Conservation (phyloP, 2,113 vertebrate genomes). For the Thalassarche chlororhynchos region DNA sequence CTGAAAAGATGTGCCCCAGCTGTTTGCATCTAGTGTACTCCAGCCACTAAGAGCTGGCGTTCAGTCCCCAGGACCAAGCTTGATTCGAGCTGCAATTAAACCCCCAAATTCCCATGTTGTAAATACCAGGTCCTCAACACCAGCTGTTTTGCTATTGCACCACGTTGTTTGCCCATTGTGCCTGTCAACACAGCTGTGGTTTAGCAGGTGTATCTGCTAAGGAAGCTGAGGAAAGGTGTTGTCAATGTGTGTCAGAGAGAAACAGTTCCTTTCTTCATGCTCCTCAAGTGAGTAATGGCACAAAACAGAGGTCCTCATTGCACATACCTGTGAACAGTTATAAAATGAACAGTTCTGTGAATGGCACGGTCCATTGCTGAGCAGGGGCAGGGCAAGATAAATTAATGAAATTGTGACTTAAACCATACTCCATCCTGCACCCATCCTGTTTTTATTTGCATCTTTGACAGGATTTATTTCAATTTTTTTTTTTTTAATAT, state of each 20-base stretch:
- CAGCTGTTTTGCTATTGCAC: not conserved
- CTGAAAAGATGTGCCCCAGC: not conserved
- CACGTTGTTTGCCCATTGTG: not conserved
- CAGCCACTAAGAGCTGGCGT: not conserved
- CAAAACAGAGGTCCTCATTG: not conserved
- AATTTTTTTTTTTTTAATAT: not conserved
- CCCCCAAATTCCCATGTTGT: not conserved
- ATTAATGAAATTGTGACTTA: not conserved
- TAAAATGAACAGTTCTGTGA: not conserved
- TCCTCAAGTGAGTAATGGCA: not conserved
- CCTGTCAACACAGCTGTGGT: not conserved
- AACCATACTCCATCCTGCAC: not conserved
- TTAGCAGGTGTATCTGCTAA: not conserved
- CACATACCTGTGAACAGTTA: not conserved
- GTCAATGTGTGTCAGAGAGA: not conserved
- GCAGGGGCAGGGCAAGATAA: not conserved
- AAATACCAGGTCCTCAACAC: not conserved
- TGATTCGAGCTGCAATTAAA: not conserved
- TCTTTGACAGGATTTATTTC: not conserved
- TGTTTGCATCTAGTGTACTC: not conserved
- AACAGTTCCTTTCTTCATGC: not conserved
- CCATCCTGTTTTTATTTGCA: not conserved
- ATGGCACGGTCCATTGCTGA: not conserved
- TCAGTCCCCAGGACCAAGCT: not conserved
- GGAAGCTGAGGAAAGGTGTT: not conserved